Evolutionary conservation across 2,888 invertebrate genomes (phyloP), one percentile per base, ranked within the genome.

Genomic region (Amorpha juglandis): DNA sequence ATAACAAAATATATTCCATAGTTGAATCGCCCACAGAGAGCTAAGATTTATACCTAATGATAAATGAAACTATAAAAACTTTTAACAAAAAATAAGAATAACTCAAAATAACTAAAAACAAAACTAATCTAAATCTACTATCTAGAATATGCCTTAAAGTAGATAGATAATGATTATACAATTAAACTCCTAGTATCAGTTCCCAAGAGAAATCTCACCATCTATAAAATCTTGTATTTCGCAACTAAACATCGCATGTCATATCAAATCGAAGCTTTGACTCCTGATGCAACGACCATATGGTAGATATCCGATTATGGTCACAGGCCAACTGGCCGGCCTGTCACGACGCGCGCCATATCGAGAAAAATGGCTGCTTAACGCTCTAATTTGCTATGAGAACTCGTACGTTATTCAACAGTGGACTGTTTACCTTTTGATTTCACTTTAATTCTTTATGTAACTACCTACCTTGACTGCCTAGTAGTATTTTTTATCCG

Each of bases 261-360:
- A 55, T 42, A 11, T 58, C 38, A 58, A 14, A 27, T 27, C 19
- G 1, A 16, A 58, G 16, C 38, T 67, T 67, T 67, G 68, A 63
- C 63, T 62, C 47, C 45, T 47, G 48, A 58, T 58, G 19, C 42
- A 19, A 42, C 58, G 50, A 35, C 63, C 63, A 63, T 63, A 63
- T 63, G 63, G 63, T 35, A 4, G 63, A 51, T 35, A 9, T 51
- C 51, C 63, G 51, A 51, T 11, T 51, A 63, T 63, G 63, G 71
- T 55, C 67, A 67, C 70, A 42, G 66, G 19, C 48, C 50, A 51
- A 51, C 63, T 51, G 51, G 58, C 19, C 42, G 11, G 38, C 51
- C 53, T 63, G 63, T 63, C 63, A 63, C 63, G 48, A 58, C 6
- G 51, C 33, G 12, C 38, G 51, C 63, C 63, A 11, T 63, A 63